phyloP scores from a whole-genome alignment of 2,888 invertebrate genomes.

The Trichopria drosophilae region DNA sequence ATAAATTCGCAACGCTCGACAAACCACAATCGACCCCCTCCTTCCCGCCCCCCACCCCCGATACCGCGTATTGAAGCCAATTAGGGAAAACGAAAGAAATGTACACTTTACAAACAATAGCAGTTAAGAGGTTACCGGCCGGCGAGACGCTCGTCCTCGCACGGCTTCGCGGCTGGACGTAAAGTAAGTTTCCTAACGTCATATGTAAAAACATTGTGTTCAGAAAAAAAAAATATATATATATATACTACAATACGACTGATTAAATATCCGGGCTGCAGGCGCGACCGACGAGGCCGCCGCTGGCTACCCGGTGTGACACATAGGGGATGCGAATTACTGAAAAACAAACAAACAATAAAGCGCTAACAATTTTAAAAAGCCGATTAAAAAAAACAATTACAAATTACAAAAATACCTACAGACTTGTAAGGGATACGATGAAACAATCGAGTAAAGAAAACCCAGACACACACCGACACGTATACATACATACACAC shows the following conservation, averaged over 20 bases:
- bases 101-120: constrained; percentile 57
- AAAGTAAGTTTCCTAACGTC: constrained; percentile 59
- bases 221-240: too few relatives aligned
- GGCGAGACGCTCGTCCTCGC: constrained; percentile 29
- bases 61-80: constrained; percentile 56
- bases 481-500: too few relatives aligned
- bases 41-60: too few relatives aligned
- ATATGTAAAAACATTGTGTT: constrained; percentile 59
- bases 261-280: constrained; percentile 44
- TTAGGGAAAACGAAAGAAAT: constrained; percentile 56
- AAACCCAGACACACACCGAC: too few relatives aligned
- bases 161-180: constrained; percentile 53
- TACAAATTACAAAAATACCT: constrained; percentile 24
- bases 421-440: constrained; percentile 30
- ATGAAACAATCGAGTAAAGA: constrained; percentile 40
- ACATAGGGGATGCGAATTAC: too few relatives aligned
- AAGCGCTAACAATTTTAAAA: constrained; percentile 34
- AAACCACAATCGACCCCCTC: too few relatives aligned
- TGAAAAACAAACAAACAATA: constrained; percentile 38
- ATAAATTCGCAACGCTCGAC: too few relatives aligned
- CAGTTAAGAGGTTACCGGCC: constrained; percentile 28
- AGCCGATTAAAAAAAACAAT: constrained; percentile 16
- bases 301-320: too few relatives aligned
- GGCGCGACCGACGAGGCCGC: too few relatives aligned
- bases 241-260: constrained; percentile 59